phyloP scores from a whole-genome alignment of 1,140 invertebrate genomes.

The Campoletis sonorensis region DNA sequence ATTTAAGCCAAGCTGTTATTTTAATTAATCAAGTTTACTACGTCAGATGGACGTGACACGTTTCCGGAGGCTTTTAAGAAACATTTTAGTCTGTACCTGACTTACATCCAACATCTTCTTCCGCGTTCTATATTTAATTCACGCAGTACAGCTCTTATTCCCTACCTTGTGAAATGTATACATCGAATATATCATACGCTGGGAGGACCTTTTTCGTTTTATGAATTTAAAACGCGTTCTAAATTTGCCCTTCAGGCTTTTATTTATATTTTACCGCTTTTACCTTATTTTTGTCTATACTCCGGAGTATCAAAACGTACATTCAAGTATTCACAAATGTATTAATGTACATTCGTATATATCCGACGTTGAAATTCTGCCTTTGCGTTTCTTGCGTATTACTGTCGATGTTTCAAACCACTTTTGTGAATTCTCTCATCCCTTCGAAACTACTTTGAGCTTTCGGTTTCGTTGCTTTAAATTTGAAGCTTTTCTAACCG shows the following conservation, averaged over 20 bases:
- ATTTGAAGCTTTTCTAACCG: not conserved
- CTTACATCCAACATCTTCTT: no score
- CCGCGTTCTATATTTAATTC: no score
- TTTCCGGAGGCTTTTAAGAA: constrained; percentile 52
- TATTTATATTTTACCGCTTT: constrained; percentile 19
- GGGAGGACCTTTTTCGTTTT: constrained; percentile 48
- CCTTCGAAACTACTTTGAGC: not conserved
- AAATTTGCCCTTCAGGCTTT: constrained; percentile 30
- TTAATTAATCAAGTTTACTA: not conserved
- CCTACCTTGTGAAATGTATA: constrained; percentile 46
- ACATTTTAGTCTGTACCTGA: constrained; percentile 44
- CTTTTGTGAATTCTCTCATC: not conserved
- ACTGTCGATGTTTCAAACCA: constrained; percentile 6
- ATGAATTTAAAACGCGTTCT: constrained; percentile 58
- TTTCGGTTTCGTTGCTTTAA: not conserved
- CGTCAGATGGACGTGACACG: not conserved
- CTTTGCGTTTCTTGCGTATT: not conserved
- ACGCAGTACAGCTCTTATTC: no score
- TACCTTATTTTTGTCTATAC: no score
- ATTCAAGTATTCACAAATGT: constrained; percentile 1
- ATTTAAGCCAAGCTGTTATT: no score
- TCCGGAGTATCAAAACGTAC: no score
- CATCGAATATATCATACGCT: constrained; percentile 68
- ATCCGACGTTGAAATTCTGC: not conserved
- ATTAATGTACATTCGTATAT: not conserved